Evolutionary conservation across 1,140 invertebrate species (phyloP).

Genomic region (Heliconius hermathena): DNA sequence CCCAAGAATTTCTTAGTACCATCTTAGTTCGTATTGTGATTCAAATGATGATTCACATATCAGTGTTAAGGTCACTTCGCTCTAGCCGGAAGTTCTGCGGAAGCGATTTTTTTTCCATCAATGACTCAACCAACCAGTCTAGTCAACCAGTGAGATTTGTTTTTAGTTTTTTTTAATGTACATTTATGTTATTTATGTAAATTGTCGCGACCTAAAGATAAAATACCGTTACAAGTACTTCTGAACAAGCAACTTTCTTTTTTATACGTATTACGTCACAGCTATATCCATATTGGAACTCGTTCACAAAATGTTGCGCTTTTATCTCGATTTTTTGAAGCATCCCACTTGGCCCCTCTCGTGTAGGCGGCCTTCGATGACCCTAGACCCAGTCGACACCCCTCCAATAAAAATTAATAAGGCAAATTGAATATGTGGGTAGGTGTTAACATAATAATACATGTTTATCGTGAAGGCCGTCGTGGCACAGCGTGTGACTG

Average conservation of each 20-base stretch:
- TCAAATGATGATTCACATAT: constrained; percentile 34
- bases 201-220: constrained; percentile 8
- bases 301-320: constrained; percentile 14
- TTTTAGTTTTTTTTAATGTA: constrained; percentile 13
- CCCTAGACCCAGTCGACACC: constrained; percentile 41
- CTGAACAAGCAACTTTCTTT: background rate
- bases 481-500: too few species aligned
- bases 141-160: constrained; percentile 26
- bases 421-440: constrained; percentile 46
- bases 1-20: constrained; percentile 2
- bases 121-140: constrained; percentile 43
- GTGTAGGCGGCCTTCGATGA: constrained; percentile 48
- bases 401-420: constrained; percentile 50
- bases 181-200: constrained; percentile 20
- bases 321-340: constrained; percentile 40
- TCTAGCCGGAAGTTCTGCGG: constrained; percentile 46
- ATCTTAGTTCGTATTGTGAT: constrained; percentile 8
- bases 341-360: constrained; percentile 38
- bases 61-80: constrained; percentile 35
- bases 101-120: constrained; percentile 44
- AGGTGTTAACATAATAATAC: constrained; percentile 30
- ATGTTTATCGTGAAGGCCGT: background rate
- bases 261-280: constrained; percentile 18
- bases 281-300: constrained; percentile 12
- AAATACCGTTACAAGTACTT: constrained; percentile 11